phyloP scores from a whole-genome alignment of 2,113 vertebrate genomes.

The Montifringilla adamsi region DNA sequence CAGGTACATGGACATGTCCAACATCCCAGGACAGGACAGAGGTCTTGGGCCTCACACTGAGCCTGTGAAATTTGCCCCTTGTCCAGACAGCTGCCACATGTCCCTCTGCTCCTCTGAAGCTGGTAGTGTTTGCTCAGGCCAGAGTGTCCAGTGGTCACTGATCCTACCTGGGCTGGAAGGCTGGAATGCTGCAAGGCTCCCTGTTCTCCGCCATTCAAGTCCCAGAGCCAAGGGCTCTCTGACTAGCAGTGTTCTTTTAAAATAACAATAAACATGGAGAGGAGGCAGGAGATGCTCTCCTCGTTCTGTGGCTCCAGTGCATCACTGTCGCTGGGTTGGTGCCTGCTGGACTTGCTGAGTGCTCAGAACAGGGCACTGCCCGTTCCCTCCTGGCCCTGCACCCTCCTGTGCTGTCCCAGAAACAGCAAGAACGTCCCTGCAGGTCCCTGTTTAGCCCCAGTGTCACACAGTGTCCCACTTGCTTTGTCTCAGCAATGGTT shows the following conservation, averaged over 20 bases:
- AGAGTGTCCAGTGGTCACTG: not conserved
- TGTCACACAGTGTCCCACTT: not conserved
- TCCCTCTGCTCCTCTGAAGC: not conserved
- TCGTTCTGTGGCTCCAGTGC: not conserved
- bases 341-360: not conserved
- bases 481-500: not conserved
- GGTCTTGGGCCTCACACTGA: not conserved
- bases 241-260: not conserved
- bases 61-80: not conserved
- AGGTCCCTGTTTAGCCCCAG: not conserved
- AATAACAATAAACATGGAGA: constrained; percentile 13
- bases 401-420: not conserved
- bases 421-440: not conserved
- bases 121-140: not conserved
- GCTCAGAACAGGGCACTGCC: not conserved
- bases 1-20: not conserved
- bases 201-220: not conserved
- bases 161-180: not conserved
- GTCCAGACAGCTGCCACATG: rapidly evolving
- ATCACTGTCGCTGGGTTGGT: not conserved
- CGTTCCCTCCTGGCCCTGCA: not conserved
- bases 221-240: not conserved
- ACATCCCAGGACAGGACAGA: not conserved
- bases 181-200: not conserved
- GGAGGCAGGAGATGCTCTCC: not conserved